Evolutionary conservation across 2,113 vertebrate genomes (phyloP).

Genomic region (Cervus canadensis): DNA sequence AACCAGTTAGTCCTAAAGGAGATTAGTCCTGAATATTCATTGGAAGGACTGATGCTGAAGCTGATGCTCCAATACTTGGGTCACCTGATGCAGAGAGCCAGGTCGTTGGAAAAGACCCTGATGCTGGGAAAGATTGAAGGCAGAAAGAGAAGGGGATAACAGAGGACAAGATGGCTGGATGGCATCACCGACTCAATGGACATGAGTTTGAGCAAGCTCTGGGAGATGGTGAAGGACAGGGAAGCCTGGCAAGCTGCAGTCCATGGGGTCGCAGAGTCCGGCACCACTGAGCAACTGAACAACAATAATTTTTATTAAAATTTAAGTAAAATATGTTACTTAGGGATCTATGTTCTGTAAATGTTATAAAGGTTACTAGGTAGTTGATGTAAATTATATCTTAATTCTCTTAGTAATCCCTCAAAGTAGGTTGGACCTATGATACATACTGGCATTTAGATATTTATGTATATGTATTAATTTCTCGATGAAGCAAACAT

Average conservation of each 20-base stretch:
- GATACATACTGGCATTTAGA: not conserved
- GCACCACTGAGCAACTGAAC: not conserved
- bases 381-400: not conserved
- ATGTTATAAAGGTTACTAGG: not conserved
- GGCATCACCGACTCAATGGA: not conserved
- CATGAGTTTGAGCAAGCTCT: not conserved
- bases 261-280: accelerated
- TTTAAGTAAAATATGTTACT: not conserved
- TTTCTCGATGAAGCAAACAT: conserved; percentile 1
- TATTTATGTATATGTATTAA: not conserved
- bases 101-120: not conserved
- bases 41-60: not conserved
- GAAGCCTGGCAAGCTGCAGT: not conserved
- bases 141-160: not conserved
- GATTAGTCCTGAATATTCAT: not conserved
- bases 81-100: not conserved
- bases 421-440: not conserved
- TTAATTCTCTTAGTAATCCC: not conserved
- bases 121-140: not conserved
- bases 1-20: not conserved
- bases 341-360: conserved; percentile 3
- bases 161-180: not conserved
- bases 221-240: not conserved
- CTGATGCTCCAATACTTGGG: not conserved
- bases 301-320: not conserved